Evolutionary conservation across 2,113 vertebrate species (phyloP).

Genomic region (Pangasianodon hypophthalmus): DNA sequence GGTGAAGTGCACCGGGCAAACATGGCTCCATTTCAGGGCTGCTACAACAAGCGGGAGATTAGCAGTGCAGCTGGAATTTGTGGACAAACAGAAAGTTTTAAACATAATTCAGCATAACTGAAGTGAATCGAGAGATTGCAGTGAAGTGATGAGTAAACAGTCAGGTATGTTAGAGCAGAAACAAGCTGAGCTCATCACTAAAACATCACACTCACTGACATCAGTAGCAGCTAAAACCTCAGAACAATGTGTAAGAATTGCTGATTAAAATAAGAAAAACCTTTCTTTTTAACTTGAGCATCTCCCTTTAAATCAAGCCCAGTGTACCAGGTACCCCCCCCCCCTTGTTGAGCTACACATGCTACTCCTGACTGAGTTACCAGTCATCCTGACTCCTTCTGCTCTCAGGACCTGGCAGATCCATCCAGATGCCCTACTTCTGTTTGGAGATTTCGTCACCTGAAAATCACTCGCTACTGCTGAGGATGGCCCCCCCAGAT

Average conservation of each 20-base stretch:
- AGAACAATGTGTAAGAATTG: background rate
- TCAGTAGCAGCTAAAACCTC: background rate
- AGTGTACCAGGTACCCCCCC: background rate
- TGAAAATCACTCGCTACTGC: background rate
- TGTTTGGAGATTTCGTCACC: background rate
- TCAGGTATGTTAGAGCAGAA: background rate
- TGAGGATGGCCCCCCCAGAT: background rate
- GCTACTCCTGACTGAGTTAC: background rate
- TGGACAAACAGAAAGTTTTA: background rate
- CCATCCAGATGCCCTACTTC: background rate
- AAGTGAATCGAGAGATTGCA: background rate
- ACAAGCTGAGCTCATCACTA: background rate
- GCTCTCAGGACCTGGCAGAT: background rate
- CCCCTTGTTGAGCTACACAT: background rate
- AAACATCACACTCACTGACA: background rate
- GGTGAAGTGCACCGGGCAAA: conserved; percentile 4
- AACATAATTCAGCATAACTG: background rate
- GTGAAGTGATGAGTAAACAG: background rate
- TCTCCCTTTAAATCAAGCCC: background rate
- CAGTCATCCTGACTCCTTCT: background rate
- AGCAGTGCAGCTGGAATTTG: conserved; percentile 1
- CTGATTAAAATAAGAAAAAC: background rate
- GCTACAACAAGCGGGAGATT: background rate
- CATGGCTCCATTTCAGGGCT: background rate
- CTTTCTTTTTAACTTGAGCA: background rate